A percentile compares a stretch with the other conserved stretches of the same genome.
Evolutionary conservation across 2,797 vertebrate genomes (phyloP).

Genomic region (Echeneis naucrates): DNA sequence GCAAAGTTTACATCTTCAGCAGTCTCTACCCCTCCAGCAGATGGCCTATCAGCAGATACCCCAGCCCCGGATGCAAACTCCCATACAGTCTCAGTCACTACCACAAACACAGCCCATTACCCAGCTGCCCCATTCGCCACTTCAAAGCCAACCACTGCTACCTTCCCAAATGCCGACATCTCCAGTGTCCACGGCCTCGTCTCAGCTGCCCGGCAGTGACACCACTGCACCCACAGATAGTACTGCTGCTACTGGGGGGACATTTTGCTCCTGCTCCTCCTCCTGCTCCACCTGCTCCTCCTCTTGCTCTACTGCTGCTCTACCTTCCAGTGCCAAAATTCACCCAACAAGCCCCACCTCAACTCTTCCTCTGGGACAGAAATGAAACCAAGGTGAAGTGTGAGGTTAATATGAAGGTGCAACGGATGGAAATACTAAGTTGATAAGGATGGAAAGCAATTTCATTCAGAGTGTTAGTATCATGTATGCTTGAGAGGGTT

Average conservation of each 20-base stretch:
- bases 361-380: slow-evolving; percentile 84
- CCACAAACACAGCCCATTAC: slow-evolving; percentile 65
- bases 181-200: slow-evolving; percentile 61
- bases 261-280: slow-evolving; percentile 80
- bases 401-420: slow-evolving; percentile 53
- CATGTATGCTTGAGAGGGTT: slow-evolving; percentile 55
- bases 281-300: slow-evolving; percentile 80
- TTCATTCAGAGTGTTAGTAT: slow-evolving; percentile 52
- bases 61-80: slow-evolving; percentile 70
- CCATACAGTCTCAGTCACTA: slow-evolving; percentile 67
- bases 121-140: slow-evolving; percentile 64
- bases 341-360: slow-evolving; percentile 80
- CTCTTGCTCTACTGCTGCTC: slow-evolving; percentile 84
- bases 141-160: slow-evolving; percentile 77
- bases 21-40: slow-evolving; percentile 78
- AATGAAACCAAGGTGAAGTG: slow-evolving; percentile 71
- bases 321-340: slow-evolving; percentile 88
- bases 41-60: slow-evolving; percentile 78
- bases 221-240: slow-evolving; percentile 64
- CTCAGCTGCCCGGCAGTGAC: slow-evolving; percentile 61
- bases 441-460: slow-evolving; percentile 52
- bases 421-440: slow-evolving; percentile 44
- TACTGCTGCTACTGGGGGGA: slow-evolving; percentile 52
- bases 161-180: slow-evolving; percentile 74
- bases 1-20: slow-evolving; percentile 79